These are phyloP conservation scores for Rhabdophis nuchalis DNA, from an alignment of 2,797 vertebrate genomes.

Conservation along the genomic window DNA sequence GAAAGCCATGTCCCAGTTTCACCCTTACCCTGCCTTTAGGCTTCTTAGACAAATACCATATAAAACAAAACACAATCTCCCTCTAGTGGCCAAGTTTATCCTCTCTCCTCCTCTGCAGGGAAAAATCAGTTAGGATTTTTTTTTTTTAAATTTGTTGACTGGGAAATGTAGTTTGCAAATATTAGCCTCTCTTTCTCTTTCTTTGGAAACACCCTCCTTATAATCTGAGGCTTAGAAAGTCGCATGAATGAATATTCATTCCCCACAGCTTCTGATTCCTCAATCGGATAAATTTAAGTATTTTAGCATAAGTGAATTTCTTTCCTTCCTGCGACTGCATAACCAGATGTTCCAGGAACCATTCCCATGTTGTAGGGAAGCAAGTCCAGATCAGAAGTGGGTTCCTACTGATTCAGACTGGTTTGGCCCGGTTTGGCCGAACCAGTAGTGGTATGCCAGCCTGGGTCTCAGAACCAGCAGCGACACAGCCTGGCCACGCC, in stretches of 20 bases:
- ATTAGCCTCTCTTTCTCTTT: background rate
- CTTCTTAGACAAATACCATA: background rate
- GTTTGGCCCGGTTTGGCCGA: fast-evolving
- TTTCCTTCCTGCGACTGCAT: background rate
- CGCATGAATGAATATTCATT: background rate
- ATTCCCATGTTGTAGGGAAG: background rate
- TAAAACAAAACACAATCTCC: slow-evolving; percentile 48
- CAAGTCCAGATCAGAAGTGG: background rate
- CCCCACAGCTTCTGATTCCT: background rate
- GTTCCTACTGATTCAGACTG: too few species aligned
- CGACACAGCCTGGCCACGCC: too few species aligned
- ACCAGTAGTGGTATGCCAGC: too few species aligned
- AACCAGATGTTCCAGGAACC: too few species aligned
- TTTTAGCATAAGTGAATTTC: background rate
- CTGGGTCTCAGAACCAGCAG: too few species aligned
- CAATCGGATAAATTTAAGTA: background rate
- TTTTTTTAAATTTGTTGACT: background rate
- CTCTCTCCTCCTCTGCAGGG: background rate
- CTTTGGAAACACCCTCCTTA: background rate
- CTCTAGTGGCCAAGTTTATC: slow-evolving; percentile 42
- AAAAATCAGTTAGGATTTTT: background rate
- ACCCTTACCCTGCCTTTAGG: background rate
- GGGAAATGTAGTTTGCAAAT: background rate
- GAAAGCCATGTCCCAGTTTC: background rate
- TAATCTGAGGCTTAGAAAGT: background rate